Evolutionary conservation across 1,140 invertebrate genomes (phyloP).

Genomic region (Heliconius melpomene): DNA sequence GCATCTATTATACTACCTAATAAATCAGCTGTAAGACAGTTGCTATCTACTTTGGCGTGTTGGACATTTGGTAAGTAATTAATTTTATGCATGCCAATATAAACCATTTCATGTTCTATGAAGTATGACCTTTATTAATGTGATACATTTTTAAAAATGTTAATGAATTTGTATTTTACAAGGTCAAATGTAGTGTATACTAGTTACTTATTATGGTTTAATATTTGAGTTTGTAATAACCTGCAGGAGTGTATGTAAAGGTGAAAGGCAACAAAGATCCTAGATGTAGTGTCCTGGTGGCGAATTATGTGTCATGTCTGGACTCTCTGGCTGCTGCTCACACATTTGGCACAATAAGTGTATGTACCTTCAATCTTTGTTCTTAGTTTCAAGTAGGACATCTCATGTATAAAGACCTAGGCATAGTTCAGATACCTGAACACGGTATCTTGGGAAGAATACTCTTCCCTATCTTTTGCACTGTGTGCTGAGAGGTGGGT

Average conservation of each 20-base stretch:
- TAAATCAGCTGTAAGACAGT: slow-evolving; percentile 76
- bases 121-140: not conserved
- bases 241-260: slow-evolving; percentile 84
- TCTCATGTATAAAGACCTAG: not conserved
- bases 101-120: not conserved
- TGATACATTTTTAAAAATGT: not conserved
- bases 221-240: slow-evolving; percentile 56
- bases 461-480: too few relatives aligned
- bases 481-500: too few relatives aligned
- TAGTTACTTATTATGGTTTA: not conserved
- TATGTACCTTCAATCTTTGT: slow-evolving; percentile 70
- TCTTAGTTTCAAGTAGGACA: too few relatives aligned
- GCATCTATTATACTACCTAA: slow-evolving; percentile 80
- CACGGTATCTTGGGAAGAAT: too few relatives aligned
- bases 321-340: slow-evolving; percentile 87
- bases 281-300: slow-evolving; percentile 84
- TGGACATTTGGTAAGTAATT: slow-evolving; percentile 72
- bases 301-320: slow-evolving; percentile 87
- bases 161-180: not conserved
- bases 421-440: too few relatives aligned
- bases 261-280: slow-evolving; percentile 81
- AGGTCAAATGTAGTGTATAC: not conserved
- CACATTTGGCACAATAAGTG: slow-evolving; percentile 83
- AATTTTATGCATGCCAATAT: not conserved
- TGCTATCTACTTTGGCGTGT: slow-evolving; percentile 81